phyloP scores from a whole-genome alignment of 2,888 invertebrate genomes.

The Lymantria monacha region DNA sequence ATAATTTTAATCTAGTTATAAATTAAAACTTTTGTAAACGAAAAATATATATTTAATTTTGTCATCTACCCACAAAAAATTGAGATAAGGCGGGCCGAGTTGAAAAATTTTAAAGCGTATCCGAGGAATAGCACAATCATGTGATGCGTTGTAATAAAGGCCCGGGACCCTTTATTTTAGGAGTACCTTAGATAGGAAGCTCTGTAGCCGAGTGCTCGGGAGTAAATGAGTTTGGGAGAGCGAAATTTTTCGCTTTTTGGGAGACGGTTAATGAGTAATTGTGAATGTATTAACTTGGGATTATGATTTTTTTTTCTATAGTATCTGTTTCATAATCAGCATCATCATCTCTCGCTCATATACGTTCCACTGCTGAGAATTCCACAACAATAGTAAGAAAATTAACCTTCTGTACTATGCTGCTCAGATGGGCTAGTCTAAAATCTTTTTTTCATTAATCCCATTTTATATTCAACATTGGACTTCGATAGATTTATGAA shows the following conservation, averaged over 20 bases:
- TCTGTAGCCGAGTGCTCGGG: constrained; percentile 1
- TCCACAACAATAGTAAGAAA: no score
- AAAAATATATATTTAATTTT: neutral
- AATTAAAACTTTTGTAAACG: no score
- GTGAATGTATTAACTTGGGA: neutral
- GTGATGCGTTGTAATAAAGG: constrained; percentile 28
- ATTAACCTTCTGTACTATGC: no score
- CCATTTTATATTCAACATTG: no score
- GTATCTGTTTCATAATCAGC: no score
- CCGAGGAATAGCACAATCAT: constrained; percentile 23
- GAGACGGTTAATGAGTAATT: constrained; percentile 4
- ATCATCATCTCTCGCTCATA: no score
- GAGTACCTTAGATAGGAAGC: constrained; percentile 18
- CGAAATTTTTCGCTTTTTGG: neutral
- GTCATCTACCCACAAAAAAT: neutral
- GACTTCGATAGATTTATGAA: no score
- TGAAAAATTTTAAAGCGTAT: constrained; percentile 18
- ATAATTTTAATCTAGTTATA: no score
- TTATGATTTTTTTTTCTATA: no score
- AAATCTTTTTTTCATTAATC: no score
- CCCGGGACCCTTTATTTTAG: constrained; percentile 26
- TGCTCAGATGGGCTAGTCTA: no score
- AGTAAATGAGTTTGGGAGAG: constrained; percentile 22
- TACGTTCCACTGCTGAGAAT: no score
- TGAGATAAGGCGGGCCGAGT: neutral